These are phyloP conservation scores for Heliconius melpomene DNA, from an alignment of 1,140 invertebrate genomes.

Conservation along the genomic window DNA sequence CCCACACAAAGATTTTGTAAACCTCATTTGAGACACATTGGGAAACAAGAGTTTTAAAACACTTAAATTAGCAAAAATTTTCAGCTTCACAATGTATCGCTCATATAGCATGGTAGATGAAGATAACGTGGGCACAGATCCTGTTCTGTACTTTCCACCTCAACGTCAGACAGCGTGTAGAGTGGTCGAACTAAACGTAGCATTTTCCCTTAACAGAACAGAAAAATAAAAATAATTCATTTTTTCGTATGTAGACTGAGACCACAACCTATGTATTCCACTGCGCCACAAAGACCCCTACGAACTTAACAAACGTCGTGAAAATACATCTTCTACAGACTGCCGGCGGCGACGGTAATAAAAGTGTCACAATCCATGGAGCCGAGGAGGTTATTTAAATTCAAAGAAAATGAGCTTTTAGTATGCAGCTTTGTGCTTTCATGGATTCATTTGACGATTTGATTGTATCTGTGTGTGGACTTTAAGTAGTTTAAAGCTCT, in stretches of 20 bases:
- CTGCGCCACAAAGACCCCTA: no score
- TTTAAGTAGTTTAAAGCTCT: neutral
- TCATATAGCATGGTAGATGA: no score
- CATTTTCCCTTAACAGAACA: no score
- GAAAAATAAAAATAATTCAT: no score
- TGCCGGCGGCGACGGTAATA: neutral
- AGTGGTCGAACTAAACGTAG: no score
- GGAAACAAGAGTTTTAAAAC: no score
- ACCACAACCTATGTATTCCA: no score
- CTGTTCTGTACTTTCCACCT: no score
- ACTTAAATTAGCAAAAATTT: neutral
- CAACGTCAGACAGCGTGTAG: no score
- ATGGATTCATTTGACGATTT: neutral
- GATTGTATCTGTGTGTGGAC: neutral
- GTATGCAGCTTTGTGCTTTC: slow-evolving; percentile 7
- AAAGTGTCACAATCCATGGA: slow-evolving; percentile 11
- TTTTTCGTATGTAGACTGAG: no score
- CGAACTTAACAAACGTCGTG: neutral
- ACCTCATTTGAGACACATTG: neutral
- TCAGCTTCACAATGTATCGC: no score
- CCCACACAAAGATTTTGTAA: neutral
- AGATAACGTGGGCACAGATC: no score
- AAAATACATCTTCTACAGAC: neutral
- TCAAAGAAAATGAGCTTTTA: slow-evolving; percentile 22
- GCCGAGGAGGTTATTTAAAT: slow-evolving; percentile 16